These are phyloP conservation scores for Noturus placidus DNA, from an alignment of 2,113 vertebrate species.

Conservation along the genomic window DNA sequence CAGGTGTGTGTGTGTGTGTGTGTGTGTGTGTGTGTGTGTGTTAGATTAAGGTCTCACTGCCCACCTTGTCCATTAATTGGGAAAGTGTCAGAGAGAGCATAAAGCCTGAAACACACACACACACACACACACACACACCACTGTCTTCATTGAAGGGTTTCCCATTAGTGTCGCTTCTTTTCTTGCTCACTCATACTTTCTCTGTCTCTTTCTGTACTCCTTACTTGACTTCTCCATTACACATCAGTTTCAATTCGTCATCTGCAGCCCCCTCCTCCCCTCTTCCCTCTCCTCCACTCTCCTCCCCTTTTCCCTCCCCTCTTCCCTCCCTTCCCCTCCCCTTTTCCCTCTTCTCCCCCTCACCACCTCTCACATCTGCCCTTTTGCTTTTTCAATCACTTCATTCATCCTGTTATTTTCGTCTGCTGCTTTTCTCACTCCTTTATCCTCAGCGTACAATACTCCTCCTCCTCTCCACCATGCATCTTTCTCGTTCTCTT, in stretches of 20 bases:
- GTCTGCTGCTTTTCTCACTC: constrained; percentile 5
- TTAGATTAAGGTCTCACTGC: not conserved
- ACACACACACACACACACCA: not conserved
- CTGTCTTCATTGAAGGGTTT: not conserved
- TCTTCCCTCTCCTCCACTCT: too few species aligned
- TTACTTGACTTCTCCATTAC: not conserved
- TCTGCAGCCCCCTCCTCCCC: not conserved
- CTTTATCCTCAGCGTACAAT: not conserved
- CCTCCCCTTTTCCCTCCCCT: not conserved
- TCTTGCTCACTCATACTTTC: not conserved
- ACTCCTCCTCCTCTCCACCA: not conserved
- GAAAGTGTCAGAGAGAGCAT: not conserved
- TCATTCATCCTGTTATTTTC: constrained; percentile 30
- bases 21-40: constrained; percentile 1
- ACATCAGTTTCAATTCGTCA: not conserved
- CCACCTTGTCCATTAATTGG: not conserved
- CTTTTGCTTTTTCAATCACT: not conserved
- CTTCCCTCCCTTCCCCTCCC: not conserved
- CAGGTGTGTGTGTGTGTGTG: not conserved
- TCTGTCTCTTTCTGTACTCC: not conserved
- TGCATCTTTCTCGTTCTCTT: constrained; percentile 34
- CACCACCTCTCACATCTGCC: not conserved
- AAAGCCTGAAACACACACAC: not conserved
- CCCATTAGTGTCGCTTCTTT: not conserved
- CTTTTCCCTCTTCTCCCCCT: too few species aligned